Percentiles rank a stretch among this genome's conserved stretches.
Conservation (phyloP, 2,888 invertebrate genomes). For the Hipparchia sbordonii region DNA sequence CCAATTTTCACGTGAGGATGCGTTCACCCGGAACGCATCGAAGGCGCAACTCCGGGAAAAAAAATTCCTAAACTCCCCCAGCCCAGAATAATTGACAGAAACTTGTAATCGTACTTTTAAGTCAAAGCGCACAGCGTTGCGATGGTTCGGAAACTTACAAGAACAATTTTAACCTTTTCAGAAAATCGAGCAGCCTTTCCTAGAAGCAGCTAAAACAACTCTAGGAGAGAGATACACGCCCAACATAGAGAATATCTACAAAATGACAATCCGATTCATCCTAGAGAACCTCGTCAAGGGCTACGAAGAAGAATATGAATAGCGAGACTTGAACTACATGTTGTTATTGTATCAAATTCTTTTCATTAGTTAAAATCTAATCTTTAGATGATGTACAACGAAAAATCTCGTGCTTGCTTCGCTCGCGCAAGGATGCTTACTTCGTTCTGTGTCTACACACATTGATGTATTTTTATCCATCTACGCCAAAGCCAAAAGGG, state of each 20-base stretch:
- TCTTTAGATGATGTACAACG: too few species aligned
- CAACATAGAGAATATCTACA: constrained; percentile 94
- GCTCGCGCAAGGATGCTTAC: neutral
- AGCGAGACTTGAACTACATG: constrained; percentile 30
- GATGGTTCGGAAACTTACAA: neutral
- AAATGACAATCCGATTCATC: constrained; percentile 93
- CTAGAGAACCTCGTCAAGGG: constrained; percentile 92
- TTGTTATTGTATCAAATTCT: neutral
- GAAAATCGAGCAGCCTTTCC: constrained; percentile 95
- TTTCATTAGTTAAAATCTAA: too few species aligned
- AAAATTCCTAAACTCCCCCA: too few species aligned
- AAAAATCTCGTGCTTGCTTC: neutral
- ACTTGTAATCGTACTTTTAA: too few species aligned
- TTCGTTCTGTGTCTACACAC: neutral
- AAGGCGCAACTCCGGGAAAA: too few species aligned
- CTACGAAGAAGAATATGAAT: constrained; percentile 81
- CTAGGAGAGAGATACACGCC: constrained; percentile 94
- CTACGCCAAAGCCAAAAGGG: too few species aligned
- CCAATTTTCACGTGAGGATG: too few species aligned
- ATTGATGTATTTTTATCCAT: neutral
- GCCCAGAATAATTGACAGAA: too few species aligned
- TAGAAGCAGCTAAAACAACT: constrained; percentile 92
- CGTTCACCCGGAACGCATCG: too few species aligned
- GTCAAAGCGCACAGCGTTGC: too few species aligned
- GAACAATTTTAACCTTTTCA: constrained; percentile 64